Evolutionary conservation across 2,888 invertebrate genomes (phyloP).

Genomic region (Agrochola circellaris): DNA sequence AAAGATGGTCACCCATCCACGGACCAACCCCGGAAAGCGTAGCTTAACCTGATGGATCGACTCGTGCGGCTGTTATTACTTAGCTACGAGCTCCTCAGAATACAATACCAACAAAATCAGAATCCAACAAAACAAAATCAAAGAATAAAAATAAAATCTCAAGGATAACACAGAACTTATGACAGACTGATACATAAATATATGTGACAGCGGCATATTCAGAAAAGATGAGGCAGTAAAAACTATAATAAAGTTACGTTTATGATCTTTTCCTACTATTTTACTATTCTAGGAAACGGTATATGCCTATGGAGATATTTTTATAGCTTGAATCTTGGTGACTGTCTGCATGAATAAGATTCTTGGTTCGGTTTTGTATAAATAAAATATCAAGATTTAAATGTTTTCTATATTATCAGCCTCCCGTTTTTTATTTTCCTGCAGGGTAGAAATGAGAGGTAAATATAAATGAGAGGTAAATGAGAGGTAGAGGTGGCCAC

Average conservation of each 20-base stretch:
- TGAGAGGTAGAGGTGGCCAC: too few relatives aligned
- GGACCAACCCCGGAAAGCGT: too few relatives aligned
- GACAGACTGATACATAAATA: conserved; percentile 55
- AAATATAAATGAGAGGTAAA: too few relatives aligned
- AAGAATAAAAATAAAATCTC: conserved; percentile 38
- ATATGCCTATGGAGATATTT: conserved; percentile 45
- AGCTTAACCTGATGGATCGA: too few relatives aligned
- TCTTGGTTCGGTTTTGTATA: conserved; percentile 29
- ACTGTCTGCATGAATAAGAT: conserved; percentile 30
- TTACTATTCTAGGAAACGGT: conserved; percentile 51
- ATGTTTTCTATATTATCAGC: conserved; percentile 5
- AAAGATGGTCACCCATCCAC: too few relatives aligned
- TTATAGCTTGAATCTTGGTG: conserved; percentile 47
- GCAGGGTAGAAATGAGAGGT: too few relatives aligned
- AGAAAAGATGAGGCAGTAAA: conserved; percentile 64
- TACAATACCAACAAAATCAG: neutral
- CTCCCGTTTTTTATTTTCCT: neutral
- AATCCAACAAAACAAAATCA: conserved; percentile 37
- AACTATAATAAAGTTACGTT: conserved; percentile 62
- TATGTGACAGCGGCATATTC: conserved; percentile 57
- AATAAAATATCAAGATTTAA: conserved; percentile 16
- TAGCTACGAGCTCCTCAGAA: too few relatives aligned
- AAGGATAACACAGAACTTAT: conserved; percentile 41
- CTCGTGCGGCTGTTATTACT: too few relatives aligned
- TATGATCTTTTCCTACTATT: conserved; percentile 62